Evolutionary conservation across 1,140 invertebrate genomes (phyloP).

Genomic region (Drosophila varians): DNA sequence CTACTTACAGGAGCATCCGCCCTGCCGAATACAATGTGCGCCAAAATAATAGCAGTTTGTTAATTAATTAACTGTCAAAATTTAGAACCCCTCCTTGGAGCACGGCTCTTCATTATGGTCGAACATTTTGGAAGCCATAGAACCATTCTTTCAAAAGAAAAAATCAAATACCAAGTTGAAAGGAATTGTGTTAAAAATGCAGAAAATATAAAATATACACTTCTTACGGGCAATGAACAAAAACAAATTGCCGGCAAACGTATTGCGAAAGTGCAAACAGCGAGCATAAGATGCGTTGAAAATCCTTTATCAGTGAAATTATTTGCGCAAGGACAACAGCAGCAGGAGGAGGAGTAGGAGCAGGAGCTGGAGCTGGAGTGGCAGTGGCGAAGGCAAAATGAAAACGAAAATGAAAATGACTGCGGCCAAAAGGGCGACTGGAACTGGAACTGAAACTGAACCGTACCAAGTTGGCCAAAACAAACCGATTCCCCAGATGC

Average conservation of each 20-base stretch:
- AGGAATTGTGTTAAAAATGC: background rate
- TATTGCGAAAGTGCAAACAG: constrained; percentile 78
- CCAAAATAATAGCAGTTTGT: constrained; percentile 1
- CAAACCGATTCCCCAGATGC: constrained; percentile 54
- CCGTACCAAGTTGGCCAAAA: constrained; percentile 50
- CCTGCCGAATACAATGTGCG: constrained; percentile 10
- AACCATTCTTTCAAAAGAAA: no score
- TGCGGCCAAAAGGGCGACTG: constrained; percentile 32
- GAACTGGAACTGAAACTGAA: constrained; percentile 10
- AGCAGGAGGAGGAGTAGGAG: background rate
- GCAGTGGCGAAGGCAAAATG: constrained; percentile 12
- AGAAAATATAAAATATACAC: constrained; percentile 37
- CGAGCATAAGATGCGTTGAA: constrained; percentile 77
- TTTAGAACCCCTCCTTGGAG: no score
- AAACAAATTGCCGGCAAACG: constrained; percentile 59
- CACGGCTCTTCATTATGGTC: no score
- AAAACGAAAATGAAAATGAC: constrained; percentile 32
- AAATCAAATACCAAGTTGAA: background rate
- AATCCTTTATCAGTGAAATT: constrained; percentile 81
- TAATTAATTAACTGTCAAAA: background rate
- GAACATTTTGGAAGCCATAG: no score
- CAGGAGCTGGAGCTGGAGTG: constrained; percentile 1
- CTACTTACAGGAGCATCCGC: constrained; percentile 66
- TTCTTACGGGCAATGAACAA: constrained; percentile 27
- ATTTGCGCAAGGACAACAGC: constrained; percentile 71